Evolutionary conservation across 2,113 vertebrate genomes (phyloP).

Genomic region (Terrapene triunguis): DNA sequence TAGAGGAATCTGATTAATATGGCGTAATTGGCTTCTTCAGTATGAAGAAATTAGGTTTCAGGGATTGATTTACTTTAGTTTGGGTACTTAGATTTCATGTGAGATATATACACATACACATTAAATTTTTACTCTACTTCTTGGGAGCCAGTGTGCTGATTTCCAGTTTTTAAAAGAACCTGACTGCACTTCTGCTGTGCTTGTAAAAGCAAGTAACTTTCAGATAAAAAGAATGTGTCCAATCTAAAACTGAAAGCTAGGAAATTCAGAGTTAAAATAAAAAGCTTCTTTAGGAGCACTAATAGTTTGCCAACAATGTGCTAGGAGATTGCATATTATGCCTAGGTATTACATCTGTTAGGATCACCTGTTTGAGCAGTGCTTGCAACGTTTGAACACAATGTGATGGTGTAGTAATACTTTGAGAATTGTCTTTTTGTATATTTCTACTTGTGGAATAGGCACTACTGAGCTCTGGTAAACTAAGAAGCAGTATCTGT

Average conservation of each 20-base stretch:
- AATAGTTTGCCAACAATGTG: background rate
- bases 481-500: background rate
- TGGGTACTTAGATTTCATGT: background rate
- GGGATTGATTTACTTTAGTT: background rate
- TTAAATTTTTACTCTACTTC: no score
- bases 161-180: background rate
- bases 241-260: background rate
- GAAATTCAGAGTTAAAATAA: background rate
- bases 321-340: background rate
- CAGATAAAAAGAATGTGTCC: background rate
- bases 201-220: background rate
- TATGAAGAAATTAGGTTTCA: background rate
- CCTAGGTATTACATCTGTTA: background rate
- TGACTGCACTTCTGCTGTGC: background rate
- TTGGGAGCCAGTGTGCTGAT: background rate
- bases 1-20: background rate
- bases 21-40: background rate
- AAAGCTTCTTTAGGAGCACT: background rate
- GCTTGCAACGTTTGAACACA: background rate
- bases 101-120: background rate
- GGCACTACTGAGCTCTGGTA: background rate
- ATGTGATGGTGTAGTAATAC: accelerated
- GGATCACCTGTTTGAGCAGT: background rate
- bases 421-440: background rate
- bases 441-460: background rate